Evolutionary conservation across 1,140 invertebrate species (phyloP).

Genomic region (Prorops nasuta): DNA sequence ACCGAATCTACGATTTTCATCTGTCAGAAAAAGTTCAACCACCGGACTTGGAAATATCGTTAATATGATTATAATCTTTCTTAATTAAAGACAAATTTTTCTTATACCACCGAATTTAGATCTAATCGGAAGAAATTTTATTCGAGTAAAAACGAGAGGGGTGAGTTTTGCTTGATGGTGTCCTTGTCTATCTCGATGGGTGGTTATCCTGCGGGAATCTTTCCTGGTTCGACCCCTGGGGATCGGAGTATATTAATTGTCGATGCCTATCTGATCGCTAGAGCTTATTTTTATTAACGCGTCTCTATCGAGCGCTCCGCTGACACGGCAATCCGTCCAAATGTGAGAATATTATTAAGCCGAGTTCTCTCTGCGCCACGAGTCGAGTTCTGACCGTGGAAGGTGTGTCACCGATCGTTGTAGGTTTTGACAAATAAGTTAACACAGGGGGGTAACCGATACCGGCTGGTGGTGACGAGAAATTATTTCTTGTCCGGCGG

Average conservation of each 20-base stretch:
- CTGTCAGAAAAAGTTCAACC: too few species aligned
- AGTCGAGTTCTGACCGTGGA: constrained; percentile 22
- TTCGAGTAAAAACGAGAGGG: too few species aligned
- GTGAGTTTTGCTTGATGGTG: too few species aligned
- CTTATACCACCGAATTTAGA: too few species aligned
- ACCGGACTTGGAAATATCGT: too few species aligned
- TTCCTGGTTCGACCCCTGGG: constrained; percentile 7
- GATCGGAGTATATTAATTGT: constrained; percentile 38
- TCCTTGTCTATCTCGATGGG: constrained; percentile 6
- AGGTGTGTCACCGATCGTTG: constrained; percentile 22
- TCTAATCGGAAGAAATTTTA: too few species aligned
- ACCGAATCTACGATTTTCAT: too few species aligned
- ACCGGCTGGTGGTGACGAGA: constrained; percentile 17
- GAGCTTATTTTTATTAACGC: constrained; percentile 22
- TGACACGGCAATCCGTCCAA: constrained; percentile 38
- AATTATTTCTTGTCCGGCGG: constrained; percentile 4
- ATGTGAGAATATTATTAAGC: constrained; percentile 48
- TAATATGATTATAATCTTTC: too few species aligned
- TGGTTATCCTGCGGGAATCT: constrained; percentile 21
- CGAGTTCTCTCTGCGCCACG: too few species aligned
- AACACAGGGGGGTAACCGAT: constrained; percentile 29
- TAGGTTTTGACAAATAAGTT: constrained; percentile 45
- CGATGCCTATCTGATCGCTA: constrained; percentile 31
- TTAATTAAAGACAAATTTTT: too few species aligned
- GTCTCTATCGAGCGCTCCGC: constrained; percentile 22